Evolutionary conservation across 2,888 invertebrate species (phyloP), one percentile per base, ranked within the genome.

Genomic region (Cryptus armator): DNA sequence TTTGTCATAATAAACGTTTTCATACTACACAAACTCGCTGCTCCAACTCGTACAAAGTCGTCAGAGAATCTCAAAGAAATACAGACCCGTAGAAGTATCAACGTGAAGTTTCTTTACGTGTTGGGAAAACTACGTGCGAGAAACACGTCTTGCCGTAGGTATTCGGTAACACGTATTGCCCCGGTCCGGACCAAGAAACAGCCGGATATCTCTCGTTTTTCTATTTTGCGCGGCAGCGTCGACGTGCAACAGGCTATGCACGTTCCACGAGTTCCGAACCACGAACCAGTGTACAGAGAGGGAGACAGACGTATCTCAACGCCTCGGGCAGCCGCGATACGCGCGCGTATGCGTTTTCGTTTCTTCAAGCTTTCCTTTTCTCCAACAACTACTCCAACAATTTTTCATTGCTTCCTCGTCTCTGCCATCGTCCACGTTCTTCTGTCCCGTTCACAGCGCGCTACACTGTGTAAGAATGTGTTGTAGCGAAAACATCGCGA

Each of bases 211-310:
- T 76, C 84, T 66, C 68, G 68, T 77, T 83, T 77, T 74, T 84
- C 75, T 76, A 71, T 79, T 86, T 76, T 75, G 37, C 81, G 81
- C 32, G 51, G 19, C 16, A 9, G 29, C 32, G 67, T 74, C 86
- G 75, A 75, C 75, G 86, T 64, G 86, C 86, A 86, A 86, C 86
- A 86, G 86, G 86, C 86, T 83, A 81, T 62, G 59, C 84, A 81
- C 84, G 84, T 78, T 86, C 79, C 79, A 75, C 32, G 77, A 71
- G 78, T 84, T 78, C 56, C 83, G 5, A 10, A 32, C 32, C 59
- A 14, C 1, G 14, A 12, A 6, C 1, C 29, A 3, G 71, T 77
- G 67, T 24, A 37, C 32, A 16, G 14, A 48, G 51, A 19, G 43
- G 9, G 16, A 29, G 51, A 48, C 24, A 62, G 43, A 53, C 53